Base-by-base conservation (phyloP, 2,888 invertebrate species). In the Lasioglossum marginatum region DNA sequence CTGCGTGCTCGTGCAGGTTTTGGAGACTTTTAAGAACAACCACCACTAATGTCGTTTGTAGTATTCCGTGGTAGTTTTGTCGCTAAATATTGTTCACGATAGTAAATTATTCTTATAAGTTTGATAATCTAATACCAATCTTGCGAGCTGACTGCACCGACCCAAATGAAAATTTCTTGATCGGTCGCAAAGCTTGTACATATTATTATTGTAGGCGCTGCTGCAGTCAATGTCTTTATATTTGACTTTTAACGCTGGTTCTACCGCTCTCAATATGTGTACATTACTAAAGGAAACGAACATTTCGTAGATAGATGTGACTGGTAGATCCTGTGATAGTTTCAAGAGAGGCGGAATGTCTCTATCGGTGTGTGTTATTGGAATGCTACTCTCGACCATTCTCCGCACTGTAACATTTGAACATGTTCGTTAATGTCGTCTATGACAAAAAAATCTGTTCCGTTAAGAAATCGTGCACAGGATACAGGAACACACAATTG, bases 191-290 rank as follows among this genome's bases (percentile, higher is more conserved):
- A 81, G 89, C 52, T 90, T 89, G 77, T 91, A 91, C 68, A 91
- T 89, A 57, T 82, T 83, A 57, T 95, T 92, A 40, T 90, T 93
- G 73, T 93, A 92, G 27, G 85, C 89, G 85, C 91, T 92, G 71
- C 93, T 93, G 84, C 96, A 96, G 87, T 95, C 95, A 82, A 95
- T 93, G 57, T 94, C 93, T 87, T 91, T 94, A 93, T 96, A 96
- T 80, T 95, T 94, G 77, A 97, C 95, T 92, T 96, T 96, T 66
- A 98, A 95, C 88, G 97, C 97, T 74, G 98, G 98, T 94, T 98
- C 99, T 12, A 97, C 97, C 43, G 97, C 98, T 79, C 98, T 96
- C 94, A 98, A 96, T 71, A 97, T 96, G 95, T 98, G 98, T 79
- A 98, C 94, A 81, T 97, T 96, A 89, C 96, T 96, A 77, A 96